These are phyloP conservation scores for Pachydiplax longipennis DNA, from an alignment of 2,888 invertebrate species.

Conservation along the genomic window DNA sequence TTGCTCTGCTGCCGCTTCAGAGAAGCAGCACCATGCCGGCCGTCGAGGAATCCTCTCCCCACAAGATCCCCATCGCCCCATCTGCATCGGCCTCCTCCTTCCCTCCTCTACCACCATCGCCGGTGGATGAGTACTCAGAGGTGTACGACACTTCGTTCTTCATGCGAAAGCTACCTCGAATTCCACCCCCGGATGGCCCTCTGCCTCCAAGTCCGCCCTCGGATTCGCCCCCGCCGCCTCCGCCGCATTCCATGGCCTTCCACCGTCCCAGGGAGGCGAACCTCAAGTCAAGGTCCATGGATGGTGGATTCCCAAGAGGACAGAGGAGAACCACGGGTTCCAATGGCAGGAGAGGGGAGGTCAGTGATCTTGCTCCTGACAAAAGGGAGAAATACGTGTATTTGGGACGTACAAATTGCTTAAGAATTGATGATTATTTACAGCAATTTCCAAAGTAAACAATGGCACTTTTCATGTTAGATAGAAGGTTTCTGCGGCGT, in stretches of 20 bases:
- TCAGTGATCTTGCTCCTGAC: slow-evolving; percentile 52
- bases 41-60: slow-evolving; percentile 53
- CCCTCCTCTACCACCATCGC: slow-evolving; percentile 83
- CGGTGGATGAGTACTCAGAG: slow-evolving; percentile 79
- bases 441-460: too few relatives aligned
- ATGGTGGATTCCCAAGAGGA: slow-evolving; percentile 73
- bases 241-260: slow-evolving; percentile 68
- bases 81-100: slow-evolving; percentile 65
- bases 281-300: slow-evolving; percentile 85
- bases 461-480: too few relatives aligned
- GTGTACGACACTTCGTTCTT: slow-evolving; percentile 55
- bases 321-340: slow-evolving; percentile 52
- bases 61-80: slow-evolving; percentile 54
- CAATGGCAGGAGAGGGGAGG: slow-evolving; percentile 58
- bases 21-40: slow-evolving; percentile 69
- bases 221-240: slow-evolving; percentile 66
- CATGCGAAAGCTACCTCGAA: not conserved
- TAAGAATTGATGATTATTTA: too few relatives aligned
- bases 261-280: slow-evolving; percentile 68
- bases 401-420: too few relatives aligned
- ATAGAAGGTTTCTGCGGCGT: too few relatives aligned
- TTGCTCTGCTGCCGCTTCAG: slow-evolving; percentile 59
- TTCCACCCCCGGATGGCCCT: slow-evolving; percentile 11
- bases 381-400: too few relatives aligned
- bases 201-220: slow-evolving; percentile 15